Evolutionary conservation across 2,888 invertebrate species (phyloP).

Genomic region (Chrysotoxum bicinctum): DNA sequence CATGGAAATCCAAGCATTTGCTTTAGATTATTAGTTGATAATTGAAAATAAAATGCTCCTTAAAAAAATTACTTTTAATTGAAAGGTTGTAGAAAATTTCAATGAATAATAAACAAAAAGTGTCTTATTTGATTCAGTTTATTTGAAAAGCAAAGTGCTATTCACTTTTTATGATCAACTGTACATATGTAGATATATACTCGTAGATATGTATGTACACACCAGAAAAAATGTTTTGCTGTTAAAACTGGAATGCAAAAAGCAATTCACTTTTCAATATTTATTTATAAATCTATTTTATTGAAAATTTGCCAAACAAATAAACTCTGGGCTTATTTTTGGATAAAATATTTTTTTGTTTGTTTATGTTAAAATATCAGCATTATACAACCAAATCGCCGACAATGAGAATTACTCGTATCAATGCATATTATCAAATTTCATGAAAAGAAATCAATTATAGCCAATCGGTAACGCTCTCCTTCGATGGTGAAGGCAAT

Average conservation of each 20-base stretch:
- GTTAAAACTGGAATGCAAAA: neutral
- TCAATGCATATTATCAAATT: too few species aligned
- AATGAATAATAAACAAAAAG: neutral
- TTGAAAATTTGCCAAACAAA: slow-evolving; percentile 39
- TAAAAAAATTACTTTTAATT: neutral
- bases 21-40: too few species aligned
- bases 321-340: neutral
- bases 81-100: neutral
- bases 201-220: too few species aligned
- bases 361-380: neutral
- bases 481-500: too few species aligned
- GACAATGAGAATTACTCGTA: neutral
- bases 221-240: neutral
- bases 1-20: too few species aligned
- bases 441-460: too few species aligned
- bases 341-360: neutral
- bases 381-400: neutral
- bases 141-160: neutral
- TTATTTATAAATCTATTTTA: slow-evolving; percentile 29
- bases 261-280: slow-evolving; percentile 20
- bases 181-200: too few species aligned
- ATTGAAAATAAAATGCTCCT: too few species aligned
- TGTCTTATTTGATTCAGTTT: neutral
- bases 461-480: too few species aligned
- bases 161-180: neutral